Conservation (phyloP, 1,140 invertebrate genomes). For the Caerostris darwini region DNA sequence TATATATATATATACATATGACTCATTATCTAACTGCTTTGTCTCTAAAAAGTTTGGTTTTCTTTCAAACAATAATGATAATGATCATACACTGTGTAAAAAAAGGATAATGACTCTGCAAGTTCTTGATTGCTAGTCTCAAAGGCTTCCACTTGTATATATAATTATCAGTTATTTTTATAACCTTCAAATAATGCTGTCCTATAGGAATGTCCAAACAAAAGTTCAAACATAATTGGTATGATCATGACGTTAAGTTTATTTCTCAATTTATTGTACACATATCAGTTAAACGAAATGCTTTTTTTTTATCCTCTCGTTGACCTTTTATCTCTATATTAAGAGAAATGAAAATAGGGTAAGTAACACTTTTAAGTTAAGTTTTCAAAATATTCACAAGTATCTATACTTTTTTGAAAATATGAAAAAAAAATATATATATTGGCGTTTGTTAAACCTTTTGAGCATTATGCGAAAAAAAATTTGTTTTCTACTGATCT, state of each 20-base stretch:
- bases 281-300: too few relatives aligned
- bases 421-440: too few relatives aligned
- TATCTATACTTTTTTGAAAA: background rate
- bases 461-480: too few relatives aligned
- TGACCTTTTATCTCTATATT: background rate
- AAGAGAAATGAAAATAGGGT: background rate
- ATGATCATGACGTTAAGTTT: background rate
- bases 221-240: background rate
- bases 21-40: too few relatives aligned
- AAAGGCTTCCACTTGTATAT: slow-evolving; percentile 6
- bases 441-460: too few relatives aligned
- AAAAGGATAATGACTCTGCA: slow-evolving; percentile 46
- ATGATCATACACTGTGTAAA: slow-evolving; percentile 53
- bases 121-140: slow-evolving; percentile 42
- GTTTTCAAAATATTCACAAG: background rate
- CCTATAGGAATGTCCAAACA: background rate
- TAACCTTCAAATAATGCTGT: background rate
- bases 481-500: too few relatives aligned
- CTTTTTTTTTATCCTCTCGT: background rate
- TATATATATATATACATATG: too few relatives aligned
- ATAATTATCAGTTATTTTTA: slow-evolving; percentile 30
- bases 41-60: too few relatives aligned
- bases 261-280: too few relatives aligned
- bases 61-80: slow-evolving; percentile 11
- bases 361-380: background rate